Evolutionary conservation across 2,113 vertebrate species (phyloP).

Genomic region (Reinhardtius hippoglossoides): DNA sequence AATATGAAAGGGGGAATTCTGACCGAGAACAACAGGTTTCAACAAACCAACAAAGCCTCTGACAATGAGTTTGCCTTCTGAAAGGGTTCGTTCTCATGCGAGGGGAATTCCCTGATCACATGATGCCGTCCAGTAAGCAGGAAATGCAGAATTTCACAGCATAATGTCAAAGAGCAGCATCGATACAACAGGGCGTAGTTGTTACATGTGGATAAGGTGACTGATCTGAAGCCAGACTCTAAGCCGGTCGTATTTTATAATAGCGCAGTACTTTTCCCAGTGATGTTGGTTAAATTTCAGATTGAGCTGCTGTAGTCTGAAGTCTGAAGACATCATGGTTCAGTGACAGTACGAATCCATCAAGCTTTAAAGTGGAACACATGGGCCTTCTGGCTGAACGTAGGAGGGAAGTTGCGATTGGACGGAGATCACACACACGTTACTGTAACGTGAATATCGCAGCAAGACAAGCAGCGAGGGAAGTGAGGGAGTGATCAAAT

Average conservation of each 20-base stretch:
- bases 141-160: constrained; percentile 11
- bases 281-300: neutral
- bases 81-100: constrained; percentile 48
- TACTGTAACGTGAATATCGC: constrained; percentile 31
- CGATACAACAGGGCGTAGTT: neutral
- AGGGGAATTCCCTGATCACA: constrained; percentile 43
- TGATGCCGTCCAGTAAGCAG: neutral
- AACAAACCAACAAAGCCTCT: constrained; percentile 38
- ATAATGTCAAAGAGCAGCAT: neutral
- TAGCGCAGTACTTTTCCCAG: neutral
- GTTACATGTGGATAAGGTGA: neutral
- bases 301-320: neutral
- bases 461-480: constrained; percentile 12
- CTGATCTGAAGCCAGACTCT: constrained; percentile 14
- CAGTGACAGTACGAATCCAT: constrained; percentile 9
- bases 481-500: constrained; percentile 3
- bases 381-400: constrained; percentile 23
- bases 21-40: constrained; percentile 34
- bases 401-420: constrained; percentile 44
- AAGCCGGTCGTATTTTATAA: constrained; percentile 13
- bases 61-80: constrained; percentile 29
- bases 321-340: neutral
- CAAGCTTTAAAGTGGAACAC: constrained; percentile 53
- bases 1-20: constrained; percentile 35
- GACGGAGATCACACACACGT: constrained; percentile 68